Evolutionary conservation across 2,113 vertebrate genomes (phyloP).

Genomic region (Lepisosteus osseus): DNA sequence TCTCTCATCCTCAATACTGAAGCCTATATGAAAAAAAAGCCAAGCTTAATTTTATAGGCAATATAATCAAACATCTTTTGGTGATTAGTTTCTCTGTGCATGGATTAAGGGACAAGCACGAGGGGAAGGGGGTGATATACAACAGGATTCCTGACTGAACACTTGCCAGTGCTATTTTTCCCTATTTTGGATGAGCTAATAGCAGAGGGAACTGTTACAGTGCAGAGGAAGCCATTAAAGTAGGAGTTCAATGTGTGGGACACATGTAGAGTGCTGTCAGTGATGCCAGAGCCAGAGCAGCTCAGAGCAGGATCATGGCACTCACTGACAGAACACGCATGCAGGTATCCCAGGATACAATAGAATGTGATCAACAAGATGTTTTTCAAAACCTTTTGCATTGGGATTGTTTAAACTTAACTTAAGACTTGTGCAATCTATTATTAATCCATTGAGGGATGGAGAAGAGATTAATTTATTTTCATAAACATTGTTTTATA

Average conservation of each 20-base stretch:
- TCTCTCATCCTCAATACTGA: conserved; percentile 8
- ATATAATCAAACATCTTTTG: conserved; percentile 51
- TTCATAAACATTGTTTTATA: too few species aligned
- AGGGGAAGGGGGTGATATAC: neutral
- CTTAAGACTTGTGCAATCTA: too few species aligned
- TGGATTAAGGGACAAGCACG: neutral
- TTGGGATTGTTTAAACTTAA: too few species aligned
- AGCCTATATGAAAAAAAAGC: conserved; percentile 30
- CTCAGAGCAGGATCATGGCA: too few species aligned
- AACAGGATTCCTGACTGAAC: conserved; percentile 37
- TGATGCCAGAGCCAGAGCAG: neutral
- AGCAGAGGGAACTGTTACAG: conserved; percentile 41
- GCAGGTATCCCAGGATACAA: too few species aligned
- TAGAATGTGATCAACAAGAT: too few species aligned
- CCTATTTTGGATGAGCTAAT: conserved; percentile 47
- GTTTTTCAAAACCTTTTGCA: too few species aligned
- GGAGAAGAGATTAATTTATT: too few species aligned
- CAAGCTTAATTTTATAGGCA: conserved; percentile 28
- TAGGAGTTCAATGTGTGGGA: conserved; percentile 47
- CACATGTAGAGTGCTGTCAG: conserved; percentile 44
- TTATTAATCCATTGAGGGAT: too few species aligned
- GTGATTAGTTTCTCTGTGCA: conserved; percentile 45
- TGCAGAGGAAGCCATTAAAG: conserved; percentile 33
- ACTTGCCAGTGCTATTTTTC: conserved; percentile 48
- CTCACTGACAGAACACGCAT: too few species aligned